phyloP scores from a whole-genome alignment of 2,797 vertebrate genomes.

The Synaphobranchus kaupii region DNA sequence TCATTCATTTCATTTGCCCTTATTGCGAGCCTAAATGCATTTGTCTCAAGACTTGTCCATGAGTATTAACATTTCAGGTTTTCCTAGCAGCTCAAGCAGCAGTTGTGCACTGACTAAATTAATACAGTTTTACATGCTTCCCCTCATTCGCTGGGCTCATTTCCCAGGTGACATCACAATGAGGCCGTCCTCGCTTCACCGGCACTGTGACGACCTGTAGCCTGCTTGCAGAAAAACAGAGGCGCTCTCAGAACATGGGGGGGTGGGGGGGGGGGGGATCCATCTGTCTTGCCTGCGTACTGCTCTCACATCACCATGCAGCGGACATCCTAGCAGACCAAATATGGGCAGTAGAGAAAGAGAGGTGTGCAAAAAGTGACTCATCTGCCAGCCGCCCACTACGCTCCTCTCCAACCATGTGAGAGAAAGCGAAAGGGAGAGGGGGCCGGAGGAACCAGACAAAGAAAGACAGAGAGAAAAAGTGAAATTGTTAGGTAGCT shows the following conservation, averaged over 20 bases:
- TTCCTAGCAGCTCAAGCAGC: background rate
- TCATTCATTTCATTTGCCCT: no score
- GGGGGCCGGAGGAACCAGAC: background rate
- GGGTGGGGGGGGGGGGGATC: no score
- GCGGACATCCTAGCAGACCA: constrained; percentile 30
- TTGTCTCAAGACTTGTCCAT: background rate
- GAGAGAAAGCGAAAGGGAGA: constrained; percentile 9
- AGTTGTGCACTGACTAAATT: background rate
- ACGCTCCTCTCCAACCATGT: constrained; percentile 14
- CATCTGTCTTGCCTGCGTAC: constrained; percentile 18
- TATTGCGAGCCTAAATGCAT: background rate
- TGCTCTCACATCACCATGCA: constrained; percentile 16
- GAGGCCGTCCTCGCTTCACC: background rate
- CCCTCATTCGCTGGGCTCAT: background rate
- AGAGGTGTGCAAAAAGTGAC: constrained; percentile 26
- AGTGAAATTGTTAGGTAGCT: background rate
- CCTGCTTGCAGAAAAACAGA: constrained; percentile 4
- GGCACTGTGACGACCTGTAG: constrained; percentile 23
- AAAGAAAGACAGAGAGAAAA: background rate
- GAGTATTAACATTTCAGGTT: background rate
- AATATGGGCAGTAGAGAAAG: constrained; percentile 28
- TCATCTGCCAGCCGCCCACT: constrained; percentile 31
- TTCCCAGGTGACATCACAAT: constrained; percentile 26
- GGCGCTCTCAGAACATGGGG: no score
- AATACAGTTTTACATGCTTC: background rate